Evolutionary conservation across 2,797 vertebrate genomes (phyloP).

Genomic region (Tarsius wallacei): DNA sequence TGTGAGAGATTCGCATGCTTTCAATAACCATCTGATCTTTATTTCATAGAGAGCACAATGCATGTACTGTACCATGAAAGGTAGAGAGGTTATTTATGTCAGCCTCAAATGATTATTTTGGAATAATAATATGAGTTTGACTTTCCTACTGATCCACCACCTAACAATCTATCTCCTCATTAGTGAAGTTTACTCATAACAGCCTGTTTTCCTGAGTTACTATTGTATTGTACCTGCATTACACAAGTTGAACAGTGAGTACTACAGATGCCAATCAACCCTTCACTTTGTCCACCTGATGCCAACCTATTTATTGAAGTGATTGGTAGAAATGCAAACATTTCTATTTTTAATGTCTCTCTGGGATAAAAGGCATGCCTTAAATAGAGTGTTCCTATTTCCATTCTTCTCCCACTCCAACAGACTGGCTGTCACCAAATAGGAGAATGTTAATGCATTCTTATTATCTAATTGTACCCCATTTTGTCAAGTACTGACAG

Average conservation of each 20-base stretch:
- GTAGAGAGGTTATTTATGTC: conserved; percentile 73
- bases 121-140: conserved; percentile 64
- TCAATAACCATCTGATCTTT: conserved; percentile 81
- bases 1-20: conserved; percentile 75
- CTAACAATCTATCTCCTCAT: conserved; percentile 31
- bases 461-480: neutral
- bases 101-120: conserved; percentile 61
- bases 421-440: neutral
- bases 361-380: conserved; percentile 6
- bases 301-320: conserved; percentile 13
- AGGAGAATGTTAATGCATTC: neutral
- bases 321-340: conserved; percentile 2
- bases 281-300: neutral
- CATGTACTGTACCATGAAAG: conserved; percentile 66
- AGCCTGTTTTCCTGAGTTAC: neutral
- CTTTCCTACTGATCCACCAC: conserved; percentile 26
- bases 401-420: neutral
- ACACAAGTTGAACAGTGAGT: neutral
- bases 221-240: neutral
- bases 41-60: conserved; percentile 69
- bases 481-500: neutral
- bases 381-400: neutral
- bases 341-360: conserved; percentile 40
- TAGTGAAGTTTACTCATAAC: neutral
- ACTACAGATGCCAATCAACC: neutral